Base-by-base conservation (phyloP, 2,797 vertebrate species). In the Mus caroli region DNA sequence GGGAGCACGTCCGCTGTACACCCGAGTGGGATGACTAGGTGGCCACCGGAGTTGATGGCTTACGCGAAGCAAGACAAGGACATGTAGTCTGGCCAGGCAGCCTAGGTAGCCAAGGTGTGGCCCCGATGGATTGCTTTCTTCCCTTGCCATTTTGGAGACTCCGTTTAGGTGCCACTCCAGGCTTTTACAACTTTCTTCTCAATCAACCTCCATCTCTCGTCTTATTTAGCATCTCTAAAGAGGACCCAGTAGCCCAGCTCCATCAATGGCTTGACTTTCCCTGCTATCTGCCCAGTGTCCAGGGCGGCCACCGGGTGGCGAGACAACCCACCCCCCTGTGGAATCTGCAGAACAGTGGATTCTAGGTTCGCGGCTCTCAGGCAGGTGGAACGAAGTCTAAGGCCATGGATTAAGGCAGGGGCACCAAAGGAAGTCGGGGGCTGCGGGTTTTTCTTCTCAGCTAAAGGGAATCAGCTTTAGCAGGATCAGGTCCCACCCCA, bases 361-460 rank as follows among this genome's bases (percentile, higher is more conserved):
- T 90, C 40, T 56, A 88, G 92, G 77, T 69, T 89, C 17, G 11
- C 17, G 17, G 24, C 54, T 73, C 28, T 0, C 3, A 85, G 76
- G 91, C 94, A 93, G 95, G 95, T 94, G 94, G 64, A 56, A 43
- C 31, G 31, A 97, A 92, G 89, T 92, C 71, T n/a, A 46, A 80
- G 79, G 50, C 11, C 24, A 24, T 54, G n/a, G 26, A 77, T 22
- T 73, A 77, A 79, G 75, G 60, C 80, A 52, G 50, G 60, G 52
- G 34, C 86, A 26, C 34, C 31, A 2, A 4, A 4, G 69, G 12
- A 79, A n/a, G 43, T 34, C 82, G 26, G 26, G 85, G 37, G 34
- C 34, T 26, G 26, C 37, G 40, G 7, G 0, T 1, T 80, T 7
- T 90, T 87, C 19, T 43, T n/a, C 56, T 20, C 20, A 78, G 40